Evolutionary conservation across 1,140 invertebrate genomes (phyloP), one percentile per base, ranked within the genome.

Genomic region (Ceratina japonica): DNA sequence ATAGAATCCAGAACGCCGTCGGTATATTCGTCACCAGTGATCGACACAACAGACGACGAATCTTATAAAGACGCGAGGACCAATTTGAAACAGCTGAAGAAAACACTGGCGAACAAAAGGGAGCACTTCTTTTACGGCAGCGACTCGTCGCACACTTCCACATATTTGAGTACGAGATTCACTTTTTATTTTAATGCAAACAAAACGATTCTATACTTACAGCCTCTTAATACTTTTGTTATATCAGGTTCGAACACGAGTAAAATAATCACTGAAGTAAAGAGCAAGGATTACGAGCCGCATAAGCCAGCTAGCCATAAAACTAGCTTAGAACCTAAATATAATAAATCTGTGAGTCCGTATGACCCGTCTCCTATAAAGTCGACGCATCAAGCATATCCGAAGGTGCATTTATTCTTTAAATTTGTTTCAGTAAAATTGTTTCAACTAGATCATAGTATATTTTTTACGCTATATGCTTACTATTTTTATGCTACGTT

Each of bases 291-390:
- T 65, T 90, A 87, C 62, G 75, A 89, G 61, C 80, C 86, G 20
- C 84, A 89, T 73, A 91, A 91, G 65, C 90, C 90, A 22, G 90
- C 89, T n/a, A 91, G 86, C 76, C 90, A 91, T 44, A 87, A 86
- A 78, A 89, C 85, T 0, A 83, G 84, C 68, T 78, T 90, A 7
- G 86, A 88, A 63, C 87, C 86, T 8, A 89, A 82, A 81, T 64
- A 54, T 16, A 85, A 70, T 61, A 89, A 86, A 64, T 89, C 83
- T 13, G 49, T 66, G 0, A 64, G 27, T 51, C 74, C 85, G 16
- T 87, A 80, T 27, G 75, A 87, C 66, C 62, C 77, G 3, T 69
- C 63, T 13, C 71, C 70, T 27, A 56, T 65, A n/a, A 89, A 86
- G 72, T 70, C 84, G 0, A 52, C 63, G 2, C 69, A 44, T 20